Evolutionary conservation across 2,888 invertebrate genomes (phyloP).

Genomic region (Drosophila diplacantha): DNA sequence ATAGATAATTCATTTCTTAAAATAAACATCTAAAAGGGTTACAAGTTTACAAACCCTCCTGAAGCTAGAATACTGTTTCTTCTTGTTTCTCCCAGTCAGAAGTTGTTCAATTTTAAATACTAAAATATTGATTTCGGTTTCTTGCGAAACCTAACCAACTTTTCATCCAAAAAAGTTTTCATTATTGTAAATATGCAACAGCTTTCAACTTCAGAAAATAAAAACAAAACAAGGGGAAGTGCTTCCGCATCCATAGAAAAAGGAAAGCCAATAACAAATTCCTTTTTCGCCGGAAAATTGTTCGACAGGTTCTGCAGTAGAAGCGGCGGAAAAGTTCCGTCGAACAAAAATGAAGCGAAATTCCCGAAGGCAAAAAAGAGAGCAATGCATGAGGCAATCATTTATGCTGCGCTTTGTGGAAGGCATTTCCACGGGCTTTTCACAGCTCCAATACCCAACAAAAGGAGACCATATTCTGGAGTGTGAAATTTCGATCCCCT

Average conservation of each 20-base stretch:
- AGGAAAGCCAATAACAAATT: slow-evolving; percentile 50
- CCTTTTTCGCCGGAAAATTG: slow-evolving; percentile 41
- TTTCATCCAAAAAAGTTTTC: slow-evolving; percentile 32
- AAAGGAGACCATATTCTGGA: slow-evolving; percentile 7
- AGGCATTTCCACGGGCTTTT: slow-evolving; percentile 29
- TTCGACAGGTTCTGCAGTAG: slow-evolving; percentile 29
- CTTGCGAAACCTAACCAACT: not conserved
- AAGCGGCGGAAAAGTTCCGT: slow-evolving; percentile 40
- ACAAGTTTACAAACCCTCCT: not conserved
- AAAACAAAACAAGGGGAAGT: slow-evolving; percentile 20
- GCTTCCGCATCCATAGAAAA: slow-evolving; percentile 14
- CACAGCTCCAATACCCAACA: slow-evolving; percentile 11
- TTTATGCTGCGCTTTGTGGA: slow-evolving; percentile 40
- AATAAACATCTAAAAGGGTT: not conserved
- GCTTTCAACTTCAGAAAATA: slow-evolving; percentile 32
- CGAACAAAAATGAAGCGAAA: slow-evolving; percentile 7
- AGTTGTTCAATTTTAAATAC: not conserved
- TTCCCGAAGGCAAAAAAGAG: slow-evolving; percentile 10
- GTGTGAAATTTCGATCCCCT: slow-evolving; percentile 22
- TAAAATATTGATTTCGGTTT: slow-evolving; percentile 2
- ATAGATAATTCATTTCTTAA: too few species aligned
- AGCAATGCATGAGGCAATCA: slow-evolving; percentile 45
- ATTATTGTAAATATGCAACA: slow-evolving; percentile 54
- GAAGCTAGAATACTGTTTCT: not conserved
- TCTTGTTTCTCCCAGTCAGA: not conserved